Conservation (phyloP, 2,113 vertebrate species). For the Trogon surrucura region DNA sequence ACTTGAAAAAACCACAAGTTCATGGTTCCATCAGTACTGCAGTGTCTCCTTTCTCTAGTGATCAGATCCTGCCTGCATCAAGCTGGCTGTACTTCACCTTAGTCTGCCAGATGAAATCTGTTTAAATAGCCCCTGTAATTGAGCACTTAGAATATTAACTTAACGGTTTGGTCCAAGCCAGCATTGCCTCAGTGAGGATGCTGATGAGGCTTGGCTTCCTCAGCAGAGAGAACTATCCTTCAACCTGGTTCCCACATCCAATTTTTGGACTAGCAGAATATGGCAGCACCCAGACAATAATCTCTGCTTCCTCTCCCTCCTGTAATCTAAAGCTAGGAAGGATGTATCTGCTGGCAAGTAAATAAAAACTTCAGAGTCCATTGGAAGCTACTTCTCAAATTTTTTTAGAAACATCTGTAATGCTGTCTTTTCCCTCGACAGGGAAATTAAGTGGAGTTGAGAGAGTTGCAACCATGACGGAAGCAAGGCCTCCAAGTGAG, state of each 20-base stretch:
- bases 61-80: background rate
- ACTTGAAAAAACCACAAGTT: background rate
- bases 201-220: slow-evolving; percentile 27
- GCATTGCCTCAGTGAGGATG: background rate
- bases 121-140: slow-evolving; percentile 19
- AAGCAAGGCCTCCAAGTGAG: background rate
- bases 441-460: background rate
- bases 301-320: background rate
- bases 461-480: background rate
- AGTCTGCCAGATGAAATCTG: background rate
- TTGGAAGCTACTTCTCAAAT: background rate
- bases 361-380: background rate
- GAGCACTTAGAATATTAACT: background rate
- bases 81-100: background rate
- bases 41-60: background rate
- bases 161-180: background rate
- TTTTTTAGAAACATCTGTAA: slow-evolving; percentile 6
- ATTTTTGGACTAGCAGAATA: background rate
- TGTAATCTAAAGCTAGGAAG: background rate
- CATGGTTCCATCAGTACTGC: background rate
- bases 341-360: background rate
- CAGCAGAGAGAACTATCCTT: background rate
- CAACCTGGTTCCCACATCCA: background rate
- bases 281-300: background rate
- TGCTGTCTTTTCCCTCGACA: background rate